Base-by-base conservation (phyloP, 1,140 invertebrate genomes). In the Heliconius nattereri region DNA sequence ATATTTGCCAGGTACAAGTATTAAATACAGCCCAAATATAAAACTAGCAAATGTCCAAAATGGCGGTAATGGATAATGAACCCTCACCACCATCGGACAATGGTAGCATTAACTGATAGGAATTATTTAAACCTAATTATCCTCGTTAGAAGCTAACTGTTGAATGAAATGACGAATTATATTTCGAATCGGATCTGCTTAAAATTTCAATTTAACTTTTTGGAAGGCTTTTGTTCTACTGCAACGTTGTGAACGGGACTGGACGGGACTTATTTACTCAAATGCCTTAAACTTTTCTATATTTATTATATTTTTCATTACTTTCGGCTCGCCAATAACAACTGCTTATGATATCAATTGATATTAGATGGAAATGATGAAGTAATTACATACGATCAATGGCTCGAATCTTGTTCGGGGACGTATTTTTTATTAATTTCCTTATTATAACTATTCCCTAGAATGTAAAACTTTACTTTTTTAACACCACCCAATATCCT, bases 141-240 rank as follows among this genome's bases (percentile, higher is more conserved):
- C 66, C 70, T 80, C 54, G 79, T 80, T 76, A 80, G 54, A 35
- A 76, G 74, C 74, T 75, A 80, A 76, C 74, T 57, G 23, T 70
- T 80, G 75, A 80, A 80, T 54, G 49, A 76, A 76, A 81, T 73
- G 70, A 83, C 76, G 75, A 80, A 80, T 78, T 81, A 81, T 80
- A 52, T 72, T 35, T 73, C 70, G n/a, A 79, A 78, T 80, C 78
- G 72, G 76, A 75, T 76, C 80, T 76, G 79, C 79, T 78, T 66
- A 29, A 74, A 82, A 80, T 81, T 84, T 82, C 80, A 84, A 84
- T 84, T 84, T 80, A 81, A 84, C 78, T 79, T 83, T 83, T 81
- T 54, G 78, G 73, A 78, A 8, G 75, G 57, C 80, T 78, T 75
- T 81, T 80, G 79, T 80, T 40, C 52, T 29, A 66, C 26, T 80